Base-by-base conservation (phyloP, 1,140 invertebrate genomes). In the Pogonus chalceus region DNA sequence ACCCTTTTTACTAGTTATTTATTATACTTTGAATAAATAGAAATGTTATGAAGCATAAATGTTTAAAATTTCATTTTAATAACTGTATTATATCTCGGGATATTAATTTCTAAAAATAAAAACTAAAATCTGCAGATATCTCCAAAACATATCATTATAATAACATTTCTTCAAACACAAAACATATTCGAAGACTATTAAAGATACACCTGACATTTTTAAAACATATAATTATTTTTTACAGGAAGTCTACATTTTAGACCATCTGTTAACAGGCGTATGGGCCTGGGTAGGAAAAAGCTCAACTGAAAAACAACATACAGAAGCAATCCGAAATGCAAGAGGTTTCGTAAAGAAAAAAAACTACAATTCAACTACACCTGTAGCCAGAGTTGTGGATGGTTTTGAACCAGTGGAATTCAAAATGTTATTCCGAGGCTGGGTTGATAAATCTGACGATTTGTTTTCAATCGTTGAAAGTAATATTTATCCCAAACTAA, bases 261-360 rank as follows among this genome's bases (percentile, higher is more conserved):
- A 96, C 67, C 88, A 89, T 60, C 87, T 86, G n/a, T 74, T 75
- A 7, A 81, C 85, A 1, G 91, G 90, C 0, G 83, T 96, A 53
- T 96, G 92, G 91, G 84, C 92, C 1, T 97, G 93, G 93, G 85
- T 92, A 4, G 93, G 93, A 0, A 80, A 79, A 65, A 72, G 81
- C 58, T 80, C 87, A 35, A 81, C 73, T 47, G 73, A 72, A 26
- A 83, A 80, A 58, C 88, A 87, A 69, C 78, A 83, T 58, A 74
- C 76, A 20, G 89, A 84, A 72, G 88, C 88, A 1, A 84, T 94
- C 70, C 77, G 88, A 59, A 92, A 92, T 66, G 87, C 85, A 7
- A 78, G 92, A 20, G 90, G 91, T 0, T 92, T 94, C 65, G 83
- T 92, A 0, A 87, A 87, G 48, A 93, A 94, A 66, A 83, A 84